A percentile compares a stretch with the other conserved stretches of the same genome.
Evolutionary conservation across 2,113 vertebrate species (phyloP).

Genomic region (Tupaia tana): DNA sequence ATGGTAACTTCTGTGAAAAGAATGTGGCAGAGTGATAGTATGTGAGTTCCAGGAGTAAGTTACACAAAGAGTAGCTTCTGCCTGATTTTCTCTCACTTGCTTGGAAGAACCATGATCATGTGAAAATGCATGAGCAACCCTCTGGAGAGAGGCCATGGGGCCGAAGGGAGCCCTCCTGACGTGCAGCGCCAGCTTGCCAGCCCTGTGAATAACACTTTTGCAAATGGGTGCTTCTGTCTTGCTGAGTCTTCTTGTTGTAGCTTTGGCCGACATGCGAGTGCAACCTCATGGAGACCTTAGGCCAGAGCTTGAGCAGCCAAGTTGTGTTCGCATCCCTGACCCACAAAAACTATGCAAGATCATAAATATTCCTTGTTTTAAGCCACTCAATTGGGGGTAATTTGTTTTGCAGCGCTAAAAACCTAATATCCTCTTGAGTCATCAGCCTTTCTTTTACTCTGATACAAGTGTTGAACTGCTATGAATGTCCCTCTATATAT

Average conservation of each 20-base stretch:
- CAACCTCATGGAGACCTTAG: background rate
- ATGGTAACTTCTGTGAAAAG: background rate
- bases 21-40: background rate
- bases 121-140: background rate
- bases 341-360: background rate
- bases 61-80: background rate
- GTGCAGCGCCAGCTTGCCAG: background rate
- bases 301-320: background rate
- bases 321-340: background rate
- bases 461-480: background rate
- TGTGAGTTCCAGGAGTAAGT: slow-evolving; percentile 19
- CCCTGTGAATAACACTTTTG: background rate
- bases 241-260: background rate
- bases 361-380: background rate
- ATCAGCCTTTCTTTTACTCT: background rate
- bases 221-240: background rate
- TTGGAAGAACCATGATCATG: background rate
- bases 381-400: background rate
- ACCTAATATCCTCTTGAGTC: background rate
- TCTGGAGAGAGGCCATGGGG: background rate
- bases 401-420: background rate
- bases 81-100: background rate
- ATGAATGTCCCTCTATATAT: background rate
- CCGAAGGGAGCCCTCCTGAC: background rate
- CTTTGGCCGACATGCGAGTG: background rate